These are phyloP conservation scores for Cladopsammia gracilis DNA, from an alignment of 64 coral and sea anemone genomes.

Conservation along the genomic window DNA sequence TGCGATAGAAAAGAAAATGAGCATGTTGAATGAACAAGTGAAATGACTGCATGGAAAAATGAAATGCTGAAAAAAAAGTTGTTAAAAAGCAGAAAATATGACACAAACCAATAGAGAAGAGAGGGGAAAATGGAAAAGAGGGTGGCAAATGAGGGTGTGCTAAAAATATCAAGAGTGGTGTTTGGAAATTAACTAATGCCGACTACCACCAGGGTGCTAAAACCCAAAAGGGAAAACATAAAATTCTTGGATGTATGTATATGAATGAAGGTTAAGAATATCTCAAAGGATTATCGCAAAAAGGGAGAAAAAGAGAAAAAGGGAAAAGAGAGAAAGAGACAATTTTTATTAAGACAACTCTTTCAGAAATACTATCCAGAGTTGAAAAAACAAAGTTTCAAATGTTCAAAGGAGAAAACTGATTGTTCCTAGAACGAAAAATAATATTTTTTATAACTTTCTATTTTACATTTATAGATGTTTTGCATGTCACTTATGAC, in stretches of 20 bases:
- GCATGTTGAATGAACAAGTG: neutral
- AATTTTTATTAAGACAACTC: neutral
- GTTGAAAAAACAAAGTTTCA: neutral
- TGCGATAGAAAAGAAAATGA: neutral
- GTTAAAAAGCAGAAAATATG: no score
- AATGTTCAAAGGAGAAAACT: neutral
- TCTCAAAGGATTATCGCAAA: neutral
- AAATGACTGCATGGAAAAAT: neutral
- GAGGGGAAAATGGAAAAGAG: no score
- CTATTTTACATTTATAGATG: conserved; percentile 6
- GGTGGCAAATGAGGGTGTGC: no score
- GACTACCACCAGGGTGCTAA: no score
- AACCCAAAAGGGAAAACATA: no score
- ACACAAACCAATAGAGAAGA: no score
- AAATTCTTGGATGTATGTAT: no score
- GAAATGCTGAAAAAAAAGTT: no score
- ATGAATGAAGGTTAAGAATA: no score
- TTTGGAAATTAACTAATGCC: no score
- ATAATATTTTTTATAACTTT: neutral
- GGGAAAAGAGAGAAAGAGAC: neutral
- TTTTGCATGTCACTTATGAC: conserved; percentile 11
- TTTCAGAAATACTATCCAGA: neutral
- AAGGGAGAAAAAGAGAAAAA: neutral
- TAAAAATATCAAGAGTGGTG: no score
- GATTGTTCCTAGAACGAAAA: conserved; percentile 12